These are phyloP conservation scores for Stegodyphus mimosarum DNA, from an alignment of 1,140 invertebrate genomes.

Conservation along the genomic window DNA sequence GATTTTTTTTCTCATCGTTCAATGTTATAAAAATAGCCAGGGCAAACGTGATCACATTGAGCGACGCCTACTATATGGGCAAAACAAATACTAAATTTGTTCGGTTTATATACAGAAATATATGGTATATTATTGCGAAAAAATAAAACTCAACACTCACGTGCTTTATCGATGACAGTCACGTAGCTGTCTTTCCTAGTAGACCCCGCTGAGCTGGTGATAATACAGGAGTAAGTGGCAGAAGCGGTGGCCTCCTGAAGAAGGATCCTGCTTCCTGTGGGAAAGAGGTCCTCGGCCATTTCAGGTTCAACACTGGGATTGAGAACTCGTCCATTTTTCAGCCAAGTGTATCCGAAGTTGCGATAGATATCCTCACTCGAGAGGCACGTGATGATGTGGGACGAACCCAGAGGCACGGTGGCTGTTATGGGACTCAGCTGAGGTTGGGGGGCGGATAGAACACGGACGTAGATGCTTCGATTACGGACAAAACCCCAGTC, in stretches of 20 bases:
- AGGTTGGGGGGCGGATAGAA: constrained; percentile 47
- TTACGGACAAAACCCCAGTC: constrained; percentile 61
- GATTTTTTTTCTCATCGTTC: no score
- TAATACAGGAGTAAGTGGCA: constrained; percentile 62
- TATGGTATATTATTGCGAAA: not conserved
- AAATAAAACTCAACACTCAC: constrained; percentile 28
- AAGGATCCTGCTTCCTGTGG: constrained; percentile 61
- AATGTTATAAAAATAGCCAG: no score
- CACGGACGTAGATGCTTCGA: constrained; percentile 30
- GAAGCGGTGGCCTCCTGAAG: constrained; percentile 25
- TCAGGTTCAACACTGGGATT: constrained; percentile 58
- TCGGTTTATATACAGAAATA: no score
- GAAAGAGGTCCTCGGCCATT: constrained; percentile 63
- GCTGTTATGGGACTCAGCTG: constrained; percentile 58
- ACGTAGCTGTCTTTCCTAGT: constrained; percentile 48
- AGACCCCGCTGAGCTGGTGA: constrained; percentile 55
- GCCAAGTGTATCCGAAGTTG: constrained; percentile 63
- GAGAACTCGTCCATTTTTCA: constrained; percentile 62
- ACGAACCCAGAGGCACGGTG: constrained; percentile 48
- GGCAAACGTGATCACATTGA: no score
- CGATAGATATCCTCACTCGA: constrained; percentile 47
- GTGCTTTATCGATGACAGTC: constrained; percentile 52
- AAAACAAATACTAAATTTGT: no score
- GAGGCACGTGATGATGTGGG: constrained; percentile 61
- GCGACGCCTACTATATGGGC: no score